Evolutionary conservation across 2,797 vertebrate genomes (phyloP), one percentile per base, ranked within the genome.

Genomic region (Anguilla obscura): DNA sequence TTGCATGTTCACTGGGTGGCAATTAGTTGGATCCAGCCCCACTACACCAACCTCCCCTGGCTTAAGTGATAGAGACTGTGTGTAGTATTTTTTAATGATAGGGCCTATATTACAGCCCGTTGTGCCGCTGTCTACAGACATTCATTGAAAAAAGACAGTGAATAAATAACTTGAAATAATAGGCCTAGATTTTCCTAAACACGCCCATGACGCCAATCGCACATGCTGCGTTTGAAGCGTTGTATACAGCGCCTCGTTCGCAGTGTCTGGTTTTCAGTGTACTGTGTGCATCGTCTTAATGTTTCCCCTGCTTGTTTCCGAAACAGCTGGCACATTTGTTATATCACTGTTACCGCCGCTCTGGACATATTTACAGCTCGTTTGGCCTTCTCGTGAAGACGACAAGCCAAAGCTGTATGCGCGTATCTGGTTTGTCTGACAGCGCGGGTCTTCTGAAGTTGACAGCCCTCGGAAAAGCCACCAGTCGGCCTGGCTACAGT

Each of bases 21-120:
- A 84, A 54, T 54, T 58, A 54, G 50, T 30, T 50, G 83, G 50
- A 84, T 84, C 83, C 83, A 84, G 9, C 45, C 45, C 48, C 80
- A 50, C 79, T 45, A 82, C 79, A 82, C 79, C 79, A 52, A 30
- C 83, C 83, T 84, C 83, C 83, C 21, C 88, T 92, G 90, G 88
- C 93, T 92, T 90, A 94, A 94, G 93, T 94, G 94, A 93, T 93
- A 94, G 91, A 90, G 92, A 92, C 92, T 93, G 84, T 92, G 91
- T 93, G 89, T 88, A 93, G 92, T 88, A 91, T 84, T 90, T 45
- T 93, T 92, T 95, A 94, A 95, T 95, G 92, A 94, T 94, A 45
- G 40, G 40, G 40, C 40, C 40, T 45, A 94, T 93, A 93, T 94
- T 94, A 94, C 92, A n/a, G 18, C 24, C 79, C 50, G 7, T n/a